phyloP scores from a whole-genome alignment of 1,140 invertebrate species.

The Drosophila sp. region DNA sequence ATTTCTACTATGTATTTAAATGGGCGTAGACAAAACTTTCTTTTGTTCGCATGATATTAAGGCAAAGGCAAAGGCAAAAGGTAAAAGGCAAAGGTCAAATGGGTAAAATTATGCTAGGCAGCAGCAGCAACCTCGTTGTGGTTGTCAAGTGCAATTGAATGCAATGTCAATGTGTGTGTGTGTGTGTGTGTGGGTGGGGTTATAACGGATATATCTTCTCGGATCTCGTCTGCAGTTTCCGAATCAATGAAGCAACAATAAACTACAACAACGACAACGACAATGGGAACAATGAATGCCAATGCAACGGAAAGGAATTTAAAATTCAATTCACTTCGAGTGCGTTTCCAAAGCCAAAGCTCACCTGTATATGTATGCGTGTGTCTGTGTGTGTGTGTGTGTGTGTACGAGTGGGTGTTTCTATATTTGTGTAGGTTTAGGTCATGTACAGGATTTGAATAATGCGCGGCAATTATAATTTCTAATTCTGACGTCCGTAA shows the following conservation, averaged over 20 bases:
- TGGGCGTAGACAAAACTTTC: slow-evolving; percentile 4
- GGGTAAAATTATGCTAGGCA: slow-evolving; percentile 60
- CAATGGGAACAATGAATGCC: slow-evolving; percentile 9
- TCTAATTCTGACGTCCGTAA: slow-evolving; percentile 78
- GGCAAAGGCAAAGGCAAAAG: slow-evolving; percentile 34
- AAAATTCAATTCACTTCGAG: slow-evolving; percentile 68
- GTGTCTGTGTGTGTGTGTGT: background rate
- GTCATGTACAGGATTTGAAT: slow-evolving; percentile 76
- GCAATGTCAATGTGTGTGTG: slow-evolving; percentile 51
- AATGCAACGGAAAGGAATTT: slow-evolving; percentile 45
- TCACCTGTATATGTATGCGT: slow-evolving; percentile 29
- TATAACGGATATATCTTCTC: slow-evolving; percentile 1
- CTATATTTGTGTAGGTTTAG: slow-evolving; percentile 46
- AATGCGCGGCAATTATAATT: slow-evolving; percentile 79
- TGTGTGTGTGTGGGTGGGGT: background rate
- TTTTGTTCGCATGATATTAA: slow-evolving; percentile 4
- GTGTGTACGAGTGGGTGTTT: background rate
- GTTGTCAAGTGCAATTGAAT: slow-evolving; percentile 66
- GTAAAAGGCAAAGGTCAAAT: slow-evolving; percentile 73
- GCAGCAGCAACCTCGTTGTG: slow-evolving; percentile 41
- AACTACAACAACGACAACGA: slow-evolving; percentile 1
- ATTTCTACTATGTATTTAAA: slow-evolving; percentile 1
- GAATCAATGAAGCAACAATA: slow-evolving; percentile 51
- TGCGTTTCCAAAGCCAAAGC: slow-evolving; percentile 41
- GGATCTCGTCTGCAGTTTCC: slow-evolving; percentile 19